phyloP scores from a whole-genome alignment of 2,113 vertebrate genomes.

The Bos indicus region DNA sequence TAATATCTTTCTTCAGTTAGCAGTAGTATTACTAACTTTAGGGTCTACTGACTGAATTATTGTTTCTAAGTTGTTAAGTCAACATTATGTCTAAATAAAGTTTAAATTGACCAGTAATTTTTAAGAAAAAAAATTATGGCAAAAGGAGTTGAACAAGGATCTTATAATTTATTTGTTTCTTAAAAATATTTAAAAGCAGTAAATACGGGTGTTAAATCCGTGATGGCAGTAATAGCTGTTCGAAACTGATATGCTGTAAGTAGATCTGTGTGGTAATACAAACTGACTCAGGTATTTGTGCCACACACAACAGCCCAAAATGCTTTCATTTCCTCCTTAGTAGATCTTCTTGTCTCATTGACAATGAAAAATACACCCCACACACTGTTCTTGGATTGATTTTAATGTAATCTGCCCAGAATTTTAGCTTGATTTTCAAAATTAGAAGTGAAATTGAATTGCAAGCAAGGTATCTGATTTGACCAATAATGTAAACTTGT shows the following conservation, averaged over 20 bases:
- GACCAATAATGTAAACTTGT: constrained; percentile 16
- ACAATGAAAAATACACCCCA: constrained; percentile 41
- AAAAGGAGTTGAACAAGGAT: constrained; percentile 1
- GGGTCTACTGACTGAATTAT: neutral
- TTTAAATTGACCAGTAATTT: neutral
- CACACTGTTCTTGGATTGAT: constrained; percentile 25
- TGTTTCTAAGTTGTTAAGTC: neutral
- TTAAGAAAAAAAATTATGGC: neutral
- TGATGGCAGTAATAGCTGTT: neutral
- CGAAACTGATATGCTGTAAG: neutral
- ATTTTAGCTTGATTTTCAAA: constrained; percentile 53
- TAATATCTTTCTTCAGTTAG: neutral
- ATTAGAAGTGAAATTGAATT: constrained; percentile 23
- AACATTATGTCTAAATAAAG: constrained; percentile 3
- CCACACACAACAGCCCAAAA: neutral
- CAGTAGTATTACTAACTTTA: neutral
- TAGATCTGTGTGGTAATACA: neutral
- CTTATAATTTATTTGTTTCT: neutral
- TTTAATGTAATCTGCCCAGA: constrained; percentile 12
- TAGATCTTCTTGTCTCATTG: constrained; percentile 31
- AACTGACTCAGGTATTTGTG: neutral
- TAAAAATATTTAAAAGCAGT: neutral
- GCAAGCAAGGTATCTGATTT: neutral
- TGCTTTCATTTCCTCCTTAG: constrained; percentile 19
- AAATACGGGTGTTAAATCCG: neutral